Evolutionary conservation across 2,797 vertebrate genomes (phyloP).

Genomic region (Nyctalus aviator): DNA sequence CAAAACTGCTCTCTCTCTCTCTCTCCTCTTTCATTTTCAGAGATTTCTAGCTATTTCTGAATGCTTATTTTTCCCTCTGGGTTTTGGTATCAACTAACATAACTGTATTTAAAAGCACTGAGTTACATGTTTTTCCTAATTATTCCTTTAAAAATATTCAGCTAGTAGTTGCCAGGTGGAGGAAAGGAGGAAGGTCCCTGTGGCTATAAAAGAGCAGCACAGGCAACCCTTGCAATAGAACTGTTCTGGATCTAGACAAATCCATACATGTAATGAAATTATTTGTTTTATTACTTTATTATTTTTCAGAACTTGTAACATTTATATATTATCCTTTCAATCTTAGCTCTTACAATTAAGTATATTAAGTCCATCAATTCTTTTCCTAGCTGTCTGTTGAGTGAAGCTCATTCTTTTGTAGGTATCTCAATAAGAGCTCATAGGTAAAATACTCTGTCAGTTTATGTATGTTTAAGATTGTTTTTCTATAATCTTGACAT

Average conservation of each 20-base stretch:
- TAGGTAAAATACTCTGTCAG: constrained; percentile 1
- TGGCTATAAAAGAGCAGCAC: not conserved
- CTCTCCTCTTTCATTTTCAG: not conserved
- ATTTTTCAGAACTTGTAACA: not conserved
- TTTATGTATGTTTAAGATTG: not conserved
- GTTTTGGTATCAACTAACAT: not conserved
- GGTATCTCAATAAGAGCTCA: not conserved
- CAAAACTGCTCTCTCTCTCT: not conserved
- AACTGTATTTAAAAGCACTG: not conserved
- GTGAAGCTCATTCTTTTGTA: not conserved
- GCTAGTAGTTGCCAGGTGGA: not conserved
- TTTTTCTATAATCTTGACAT: not conserved
- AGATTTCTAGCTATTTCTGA: not conserved
- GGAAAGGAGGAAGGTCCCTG: not conserved
- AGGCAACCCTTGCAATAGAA: not conserved
- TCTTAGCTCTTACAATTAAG: not conserved
- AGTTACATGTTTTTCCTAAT: not conserved
- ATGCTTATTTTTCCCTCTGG: not conserved
- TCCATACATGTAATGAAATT: not conserved
- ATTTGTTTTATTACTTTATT: not conserved
- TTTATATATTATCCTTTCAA: not conserved
- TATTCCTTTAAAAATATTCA: not conserved
- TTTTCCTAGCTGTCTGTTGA: not conserved
- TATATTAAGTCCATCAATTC: not conserved
- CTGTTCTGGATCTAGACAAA: not conserved